A percentile compares a stretch with the other conserved stretches of the same genome.
Evolutionary conservation across 2,113 vertebrate species (phyloP).

Genomic region (Rattus rattus): DNA sequence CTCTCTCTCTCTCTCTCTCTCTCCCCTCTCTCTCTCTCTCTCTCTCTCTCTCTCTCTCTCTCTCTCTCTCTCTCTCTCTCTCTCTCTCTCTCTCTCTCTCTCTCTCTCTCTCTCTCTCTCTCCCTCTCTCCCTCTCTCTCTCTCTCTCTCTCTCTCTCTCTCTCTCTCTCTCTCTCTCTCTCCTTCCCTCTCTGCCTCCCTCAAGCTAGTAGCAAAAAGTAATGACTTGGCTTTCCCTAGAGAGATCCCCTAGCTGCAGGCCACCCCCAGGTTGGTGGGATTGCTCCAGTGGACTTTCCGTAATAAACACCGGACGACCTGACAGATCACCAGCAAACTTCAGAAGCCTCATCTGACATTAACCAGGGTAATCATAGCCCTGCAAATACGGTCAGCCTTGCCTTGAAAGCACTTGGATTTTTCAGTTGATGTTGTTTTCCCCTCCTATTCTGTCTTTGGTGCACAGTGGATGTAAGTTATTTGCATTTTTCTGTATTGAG

Average conservation of each 20-base stretch:
- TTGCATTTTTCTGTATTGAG: constrained; percentile 85
- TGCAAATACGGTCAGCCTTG: constrained; percentile 73
- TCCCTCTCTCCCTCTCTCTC: neutral
- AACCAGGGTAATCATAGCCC: constrained; percentile 71
- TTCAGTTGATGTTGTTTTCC: constrained; percentile 39
- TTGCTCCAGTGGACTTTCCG: constrained; percentile 79
- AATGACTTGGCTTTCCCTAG: constrained; percentile 82
- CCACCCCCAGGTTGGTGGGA: constrained; percentile 84
- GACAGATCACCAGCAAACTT: constrained; percentile 72
- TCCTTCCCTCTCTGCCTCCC: neutral
- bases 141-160: constrained; percentile 39
- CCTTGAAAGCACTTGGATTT: constrained; percentile 64
- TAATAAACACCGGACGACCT: constrained; percentile 87
- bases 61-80: neutral
- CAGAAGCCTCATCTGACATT: constrained; percentile 73
- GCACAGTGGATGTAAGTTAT: constrained; percentile 86
- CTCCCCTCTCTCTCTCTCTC: neutral
- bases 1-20: neutral
- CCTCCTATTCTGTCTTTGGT: constrained; percentile 74
- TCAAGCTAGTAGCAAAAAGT: constrained; percentile 80
- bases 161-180: neutral
- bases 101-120: neutral
- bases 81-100: no score
- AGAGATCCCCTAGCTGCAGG: constrained; percentile 81
- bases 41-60: constrained; percentile 38